Base-by-base conservation (phyloP, 2,888 invertebrate genomes). In the Acrobasis suavella region DNA sequence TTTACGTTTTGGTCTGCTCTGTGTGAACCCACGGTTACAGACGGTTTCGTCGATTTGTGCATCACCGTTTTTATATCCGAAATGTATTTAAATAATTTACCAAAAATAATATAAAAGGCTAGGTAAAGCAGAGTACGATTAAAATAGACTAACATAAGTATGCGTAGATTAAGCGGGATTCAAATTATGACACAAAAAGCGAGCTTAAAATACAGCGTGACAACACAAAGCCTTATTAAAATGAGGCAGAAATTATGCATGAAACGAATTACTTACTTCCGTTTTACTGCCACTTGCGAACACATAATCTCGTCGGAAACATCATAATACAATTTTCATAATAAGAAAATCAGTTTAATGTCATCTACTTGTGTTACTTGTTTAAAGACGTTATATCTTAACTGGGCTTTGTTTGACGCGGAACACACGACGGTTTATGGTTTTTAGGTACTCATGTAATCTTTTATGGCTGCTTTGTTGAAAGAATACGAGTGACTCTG, bases 271-370 rank as follows among this genome's bases (percentile, higher is more conserved):
- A 72, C 67, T 67, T 70, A 69, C 66, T 68, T 67, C 66, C 66
- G 69, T 66, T 64, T 52, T 60, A 65, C 59, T 64, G 62, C 62
- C 65, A 69, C 67, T 64, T 66, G 66, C 62, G 64, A 68, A 67
- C 62, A 64, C 62, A 63, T 67, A 70, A 72, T 66, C 67, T 68
- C 62, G 65, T 68, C 65, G 56, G 38, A 58, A 62, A 60, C 63
- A 62, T 67, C 65, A 67, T 69, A 70, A 74, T 72, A 71, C 68
- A 70, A 72, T 71, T 72, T 74, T 69, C 65, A 66, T 74, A 71
- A 73, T 70, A 71, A 69, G 72, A 67, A 68, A 71, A 74, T 72
- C 73, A 69, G 69, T 72, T 75, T 73, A 14, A 66, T 66, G 65
- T 69, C 58, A 66, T 71, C 69, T 67, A 66, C 67, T 63, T 59